Percentiles rank a stretch among this genome's conserved stretches.
These are phyloP conservation scores for Whitmania pigra DNA, from an alignment of 1,140 invertebrate species.

Conservation along the genomic window DNA sequence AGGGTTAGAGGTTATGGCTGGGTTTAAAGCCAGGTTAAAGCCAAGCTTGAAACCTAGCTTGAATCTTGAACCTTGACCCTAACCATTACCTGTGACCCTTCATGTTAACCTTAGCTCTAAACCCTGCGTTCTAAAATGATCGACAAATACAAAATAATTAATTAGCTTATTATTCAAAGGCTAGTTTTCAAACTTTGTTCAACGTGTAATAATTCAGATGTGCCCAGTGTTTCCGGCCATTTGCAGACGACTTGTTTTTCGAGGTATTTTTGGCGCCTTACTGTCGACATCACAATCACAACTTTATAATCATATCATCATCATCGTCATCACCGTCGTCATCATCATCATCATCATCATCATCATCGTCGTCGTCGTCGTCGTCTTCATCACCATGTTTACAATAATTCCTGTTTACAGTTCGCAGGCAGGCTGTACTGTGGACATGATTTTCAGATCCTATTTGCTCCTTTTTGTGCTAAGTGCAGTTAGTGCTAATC, in stretches of 20 bases:
- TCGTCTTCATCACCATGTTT: neutral
- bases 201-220: too few relatives aligned
- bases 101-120: too few relatives aligned
- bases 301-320: too few relatives aligned
- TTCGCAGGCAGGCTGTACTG: slow-evolving; percentile 98
- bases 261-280: slow-evolving; percentile 45
- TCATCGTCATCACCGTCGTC: neutral
- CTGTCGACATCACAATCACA: too few relatives aligned
- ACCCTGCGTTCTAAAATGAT: neutral
- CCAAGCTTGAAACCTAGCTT: too few relatives aligned
- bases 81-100: neutral
- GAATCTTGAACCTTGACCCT: neutral
- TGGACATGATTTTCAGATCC: slow-evolving; percentile 94
- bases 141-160: too few relatives aligned
- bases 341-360: neutral
- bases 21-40: too few relatives aligned
- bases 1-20: too few relatives aligned
- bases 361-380: neutral
- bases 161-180: too few relatives aligned
- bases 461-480: slow-evolving; percentile 93
- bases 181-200: too few relatives aligned
- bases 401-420: slow-evolving; percentile 33
- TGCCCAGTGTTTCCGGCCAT: slow-evolving; percentile 93
- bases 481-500: slow-evolving; percentile 63
- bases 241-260: slow-evolving; percentile 93